These are phyloP conservation scores for Hoplostethus mediterraneus DNA, from an alignment of 2,797 vertebrate species.

Conservation along the genomic window DNA sequence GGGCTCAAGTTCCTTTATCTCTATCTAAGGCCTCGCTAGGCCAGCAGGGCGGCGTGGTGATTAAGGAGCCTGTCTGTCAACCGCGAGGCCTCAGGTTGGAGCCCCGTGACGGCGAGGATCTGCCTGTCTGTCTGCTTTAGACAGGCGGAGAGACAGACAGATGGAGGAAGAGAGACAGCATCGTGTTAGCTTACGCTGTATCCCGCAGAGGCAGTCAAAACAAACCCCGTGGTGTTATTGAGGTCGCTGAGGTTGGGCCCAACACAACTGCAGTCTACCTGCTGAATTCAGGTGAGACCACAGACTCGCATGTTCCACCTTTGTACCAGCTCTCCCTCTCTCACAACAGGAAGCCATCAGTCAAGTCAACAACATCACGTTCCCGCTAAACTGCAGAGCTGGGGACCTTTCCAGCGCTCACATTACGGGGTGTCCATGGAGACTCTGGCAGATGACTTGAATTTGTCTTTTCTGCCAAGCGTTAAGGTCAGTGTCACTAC, in stretches of 20 bases:
- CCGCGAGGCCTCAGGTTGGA: neutral
- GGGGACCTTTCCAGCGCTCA: neutral
- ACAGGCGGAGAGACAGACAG: neutral
- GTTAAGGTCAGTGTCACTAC: neutral
- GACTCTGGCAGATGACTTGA: neutral
- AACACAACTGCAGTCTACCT: conserved; percentile 63
- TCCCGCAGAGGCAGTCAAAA: conserved; percentile 24
- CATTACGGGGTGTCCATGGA: neutral
- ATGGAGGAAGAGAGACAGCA: conserved; percentile 9
- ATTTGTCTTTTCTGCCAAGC: neutral
- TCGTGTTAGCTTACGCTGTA: neutral
- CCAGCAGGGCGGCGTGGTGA: neutral
- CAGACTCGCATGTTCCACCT: conserved; percentile 41
- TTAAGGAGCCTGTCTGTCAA: neutral
- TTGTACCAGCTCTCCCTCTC: conserved; percentile 34
- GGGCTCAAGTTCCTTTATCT: too few relatives aligned
- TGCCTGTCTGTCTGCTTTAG: neutral
- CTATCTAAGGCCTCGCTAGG: too few relatives aligned
- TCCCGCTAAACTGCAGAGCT: neutral
- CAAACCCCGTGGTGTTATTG: conserved; percentile 71
- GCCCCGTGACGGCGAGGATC: neutral
- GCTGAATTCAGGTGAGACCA: conserved; percentile 78
- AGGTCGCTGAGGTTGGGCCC: conserved; percentile 70
- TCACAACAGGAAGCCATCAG: conserved; percentile 81
- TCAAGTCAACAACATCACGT: conserved; percentile 60